phyloP scores from a whole-genome alignment of 2,888 invertebrate species.

The Beris chalybata region DNA sequence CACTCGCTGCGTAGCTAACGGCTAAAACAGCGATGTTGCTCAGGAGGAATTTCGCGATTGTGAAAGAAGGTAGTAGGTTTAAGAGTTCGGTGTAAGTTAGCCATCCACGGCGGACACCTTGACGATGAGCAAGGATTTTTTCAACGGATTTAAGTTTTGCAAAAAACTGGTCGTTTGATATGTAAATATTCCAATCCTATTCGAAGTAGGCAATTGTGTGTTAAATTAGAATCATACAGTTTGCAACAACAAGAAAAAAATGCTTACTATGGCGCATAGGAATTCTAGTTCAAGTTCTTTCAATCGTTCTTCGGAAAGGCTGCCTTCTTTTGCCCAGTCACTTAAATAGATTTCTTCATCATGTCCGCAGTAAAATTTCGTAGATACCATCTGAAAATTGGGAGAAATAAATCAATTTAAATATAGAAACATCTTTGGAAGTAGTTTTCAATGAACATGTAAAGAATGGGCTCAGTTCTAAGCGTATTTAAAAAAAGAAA shows the following conservation, averaged over 20 bases:
- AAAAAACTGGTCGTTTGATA: slow-evolving; percentile 75
- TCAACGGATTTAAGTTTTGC: slow-evolving; percentile 70
- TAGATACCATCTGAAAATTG: slow-evolving; percentile 83
- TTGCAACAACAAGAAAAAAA: slow-evolving; percentile 41
- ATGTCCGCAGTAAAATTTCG: slow-evolving; percentile 92
- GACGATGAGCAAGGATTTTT: slow-evolving; percentile 69
- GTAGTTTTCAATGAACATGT: no score
- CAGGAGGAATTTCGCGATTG: slow-evolving; percentile 50
- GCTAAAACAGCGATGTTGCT: slow-evolving; percentile 52
- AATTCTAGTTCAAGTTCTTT: slow-evolving; percentile 86
- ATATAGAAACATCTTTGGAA: neutral
- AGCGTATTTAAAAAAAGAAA: no score
- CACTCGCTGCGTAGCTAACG: slow-evolving; percentile 54
- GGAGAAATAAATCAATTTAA: slow-evolving; percentile 33
- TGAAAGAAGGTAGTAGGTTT: slow-evolving; percentile 55
- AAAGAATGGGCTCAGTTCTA: no score
- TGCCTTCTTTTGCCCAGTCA: slow-evolving; percentile 90
- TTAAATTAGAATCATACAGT: neutral
- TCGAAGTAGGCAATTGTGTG: slow-evolving; percentile 23
- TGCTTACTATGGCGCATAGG: slow-evolving; percentile 85
- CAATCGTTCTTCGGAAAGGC: slow-evolving; percentile 70
- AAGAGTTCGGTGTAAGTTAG: slow-evolving; percentile 80
- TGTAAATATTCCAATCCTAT: slow-evolving; percentile 83
- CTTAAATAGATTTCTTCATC: slow-evolving; percentile 88
- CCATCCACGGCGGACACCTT: slow-evolving; percentile 75